Evolutionary conservation across 2,113 vertebrate species (phyloP).

Genomic region (Hydrochoerus hydrochaeris): DNA sequence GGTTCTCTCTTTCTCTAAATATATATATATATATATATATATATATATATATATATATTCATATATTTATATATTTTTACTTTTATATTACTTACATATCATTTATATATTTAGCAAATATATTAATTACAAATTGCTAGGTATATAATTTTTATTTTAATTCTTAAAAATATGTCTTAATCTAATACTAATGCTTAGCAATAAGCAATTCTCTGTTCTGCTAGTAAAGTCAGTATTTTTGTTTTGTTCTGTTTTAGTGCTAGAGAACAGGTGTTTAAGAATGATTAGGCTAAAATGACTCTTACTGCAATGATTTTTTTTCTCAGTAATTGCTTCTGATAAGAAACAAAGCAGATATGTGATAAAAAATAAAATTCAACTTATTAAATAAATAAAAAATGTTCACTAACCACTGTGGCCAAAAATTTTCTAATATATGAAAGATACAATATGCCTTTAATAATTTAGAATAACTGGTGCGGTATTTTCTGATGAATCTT

Average conservation of each 20-base stretch:
- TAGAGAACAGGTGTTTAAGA: background rate
- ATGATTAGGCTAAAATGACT: background rate
- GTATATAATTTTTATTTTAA: background rate
- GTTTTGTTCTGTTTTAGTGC: background rate
- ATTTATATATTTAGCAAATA: too few species aligned
- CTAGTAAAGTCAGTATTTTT: background rate
- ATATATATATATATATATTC: background rate
- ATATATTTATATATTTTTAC: too few species aligned
- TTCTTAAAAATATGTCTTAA: background rate
- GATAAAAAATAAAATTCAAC: background rate
- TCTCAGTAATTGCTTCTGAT: background rate
- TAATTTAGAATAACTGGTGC: background rate
- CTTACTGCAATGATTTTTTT: background rate
- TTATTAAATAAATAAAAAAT: background rate
- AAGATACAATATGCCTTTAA: background rate
- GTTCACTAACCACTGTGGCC: background rate
- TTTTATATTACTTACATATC: too few species aligned
- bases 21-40: background rate
- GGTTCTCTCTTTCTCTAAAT: background rate
- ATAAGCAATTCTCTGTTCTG: background rate
- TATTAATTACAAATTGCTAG: background rate
- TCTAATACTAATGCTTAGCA: background rate
- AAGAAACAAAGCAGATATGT: background rate
- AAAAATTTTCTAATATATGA: background rate
- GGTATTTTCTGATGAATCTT: background rate